Percentiles rank a stretch among this genome's conserved stretches.
Evolutionary conservation across 1,140 invertebrate genomes (phyloP).

Genomic region (Ceratoteleas bidentatus): DNA sequence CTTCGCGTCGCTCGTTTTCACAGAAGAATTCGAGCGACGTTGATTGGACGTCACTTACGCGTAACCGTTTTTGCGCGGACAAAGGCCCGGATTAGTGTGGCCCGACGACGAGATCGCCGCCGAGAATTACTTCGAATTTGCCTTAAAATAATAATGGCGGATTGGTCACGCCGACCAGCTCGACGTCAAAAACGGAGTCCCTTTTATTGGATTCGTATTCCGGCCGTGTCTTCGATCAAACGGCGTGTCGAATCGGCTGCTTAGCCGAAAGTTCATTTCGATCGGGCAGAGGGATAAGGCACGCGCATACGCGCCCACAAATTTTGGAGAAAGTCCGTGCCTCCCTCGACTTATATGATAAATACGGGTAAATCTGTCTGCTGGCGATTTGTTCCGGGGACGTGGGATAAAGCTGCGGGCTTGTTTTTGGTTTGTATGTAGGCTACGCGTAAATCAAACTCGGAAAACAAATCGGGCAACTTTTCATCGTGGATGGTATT

Average conservation of each 20-base stretch:
- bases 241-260: conserved; percentile 12
- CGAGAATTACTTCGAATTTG: conserved; percentile 26
- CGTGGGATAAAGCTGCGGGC: conserved; percentile 24
- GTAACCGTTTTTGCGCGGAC: conserved; percentile 27
- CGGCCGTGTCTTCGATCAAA: neutral
- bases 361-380: conserved; percentile 29
- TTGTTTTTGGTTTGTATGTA: conserved; percentile 17
- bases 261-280: neutral
- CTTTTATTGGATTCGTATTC: conserved; percentile 9
- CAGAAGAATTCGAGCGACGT: conserved; percentile 22
- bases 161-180: conserved; percentile 22
- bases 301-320: neutral
- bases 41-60: conserved; percentile 37
- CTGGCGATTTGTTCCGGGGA: conserved; percentile 1
- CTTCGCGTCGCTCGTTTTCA: conserved; percentile 38
- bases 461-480: conserved; percentile 21
- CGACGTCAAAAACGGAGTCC: conserved; percentile 8
- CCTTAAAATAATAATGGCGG: conserved; percentile 33
- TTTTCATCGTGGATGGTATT: conserved; percentile 16
- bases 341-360: conserved; percentile 10
- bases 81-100: conserved; percentile 13
- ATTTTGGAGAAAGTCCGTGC: conserved; percentile 14
- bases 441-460: conserved; percentile 40
- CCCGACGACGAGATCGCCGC: neutral
- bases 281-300: neutral